Evolutionary conservation across 2,888 invertebrate genomes (phyloP).

Genomic region (Synanthedon vespiformis): DNA sequence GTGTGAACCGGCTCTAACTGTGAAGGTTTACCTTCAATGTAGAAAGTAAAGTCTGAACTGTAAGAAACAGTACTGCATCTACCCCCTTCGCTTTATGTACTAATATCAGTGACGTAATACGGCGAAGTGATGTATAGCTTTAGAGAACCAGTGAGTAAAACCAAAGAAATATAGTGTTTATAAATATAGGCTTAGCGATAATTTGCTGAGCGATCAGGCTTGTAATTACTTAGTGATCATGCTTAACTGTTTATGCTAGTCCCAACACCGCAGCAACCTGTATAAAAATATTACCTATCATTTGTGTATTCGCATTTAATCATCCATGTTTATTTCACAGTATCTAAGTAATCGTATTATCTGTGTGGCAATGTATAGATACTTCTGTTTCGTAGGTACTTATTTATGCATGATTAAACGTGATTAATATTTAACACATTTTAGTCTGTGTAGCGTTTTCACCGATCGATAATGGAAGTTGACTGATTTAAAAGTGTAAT

Average conservation of each 20-base stretch:
- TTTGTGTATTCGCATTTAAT: conserved; percentile 41
- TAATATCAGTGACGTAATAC: conserved; percentile 6
- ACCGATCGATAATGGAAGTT: not conserved
- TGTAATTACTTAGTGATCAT: conserved; percentile 30
- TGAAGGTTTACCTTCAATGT: too few relatives aligned
- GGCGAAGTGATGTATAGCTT: conserved; percentile 28
- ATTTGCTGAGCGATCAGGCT: conserved; percentile 28
- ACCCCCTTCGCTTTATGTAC: too few relatives aligned
- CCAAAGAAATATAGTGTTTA: conserved; percentile 52
- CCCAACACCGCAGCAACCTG: conserved; percentile 49
- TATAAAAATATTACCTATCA: conserved; percentile 27
- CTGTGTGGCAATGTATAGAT: conserved; percentile 22
- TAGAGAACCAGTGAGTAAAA: conserved; percentile 51
- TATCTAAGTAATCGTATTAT: conserved; percentile 10
- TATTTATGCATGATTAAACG: too few relatives aligned
- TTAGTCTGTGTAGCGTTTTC: conserved; percentile 2
- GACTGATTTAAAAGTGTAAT: not conserved
- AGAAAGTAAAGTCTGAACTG: too few relatives aligned
- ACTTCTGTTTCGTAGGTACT: conserved; percentile 20
- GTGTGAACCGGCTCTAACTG: too few relatives aligned
- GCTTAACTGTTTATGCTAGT: conserved; percentile 39
- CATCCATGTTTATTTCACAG: conserved; percentile 22
- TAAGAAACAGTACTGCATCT: too few relatives aligned
- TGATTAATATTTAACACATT: too few relatives aligned
- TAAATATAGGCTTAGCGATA: conserved; percentile 16